Percentiles rank a stretch among this genome's conserved stretches.
These are phyloP conservation scores for Rhaphigaster nebulosa DNA, from an alignment of 2,888 invertebrate species.

Conservation along the genomic window DNA sequence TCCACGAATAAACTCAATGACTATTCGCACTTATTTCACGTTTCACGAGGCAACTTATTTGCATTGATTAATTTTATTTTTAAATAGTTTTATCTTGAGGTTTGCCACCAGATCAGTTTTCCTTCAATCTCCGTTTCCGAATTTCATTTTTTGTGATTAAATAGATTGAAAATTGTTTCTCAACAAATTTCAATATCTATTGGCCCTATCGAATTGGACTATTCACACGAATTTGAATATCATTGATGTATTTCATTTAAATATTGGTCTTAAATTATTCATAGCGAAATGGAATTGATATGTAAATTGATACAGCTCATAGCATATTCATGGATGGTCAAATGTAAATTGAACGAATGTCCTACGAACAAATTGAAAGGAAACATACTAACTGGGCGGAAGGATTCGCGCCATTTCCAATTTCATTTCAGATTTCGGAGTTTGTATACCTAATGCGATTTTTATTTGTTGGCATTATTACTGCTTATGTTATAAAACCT, in stretches of 20 bases:
- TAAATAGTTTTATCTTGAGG: too few species aligned
- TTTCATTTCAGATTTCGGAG: background rate
- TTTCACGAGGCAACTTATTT: too few species aligned
- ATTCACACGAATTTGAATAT: background rate
- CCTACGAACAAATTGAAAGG: conserved; percentile 7
- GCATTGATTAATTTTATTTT: too few species aligned
- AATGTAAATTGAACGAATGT: conserved; percentile 14
- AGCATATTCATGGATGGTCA: background rate
- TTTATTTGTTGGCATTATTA: background rate
- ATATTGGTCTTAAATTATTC: conserved; percentile 7
- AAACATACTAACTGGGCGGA: background rate
- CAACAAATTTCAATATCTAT: background rate
- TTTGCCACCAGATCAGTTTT: too few species aligned
- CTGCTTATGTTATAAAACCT: too few species aligned
- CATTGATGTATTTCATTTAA: background rate
- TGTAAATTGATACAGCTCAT: conserved; percentile 9
- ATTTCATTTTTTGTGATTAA: too few species aligned
- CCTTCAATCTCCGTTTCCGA: too few species aligned
- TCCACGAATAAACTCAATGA: too few species aligned
- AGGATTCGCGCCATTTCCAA: background rate
- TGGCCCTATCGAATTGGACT: background rate
- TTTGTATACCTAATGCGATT: background rate
- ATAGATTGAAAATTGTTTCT: too few species aligned
- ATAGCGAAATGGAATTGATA: conserved; percentile 4
- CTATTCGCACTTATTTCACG: too few species aligned